These are phyloP conservation scores for Remorina albescens DNA, from an alignment of 2,797 vertebrate genomes.

Conservation along the genomic window DNA sequence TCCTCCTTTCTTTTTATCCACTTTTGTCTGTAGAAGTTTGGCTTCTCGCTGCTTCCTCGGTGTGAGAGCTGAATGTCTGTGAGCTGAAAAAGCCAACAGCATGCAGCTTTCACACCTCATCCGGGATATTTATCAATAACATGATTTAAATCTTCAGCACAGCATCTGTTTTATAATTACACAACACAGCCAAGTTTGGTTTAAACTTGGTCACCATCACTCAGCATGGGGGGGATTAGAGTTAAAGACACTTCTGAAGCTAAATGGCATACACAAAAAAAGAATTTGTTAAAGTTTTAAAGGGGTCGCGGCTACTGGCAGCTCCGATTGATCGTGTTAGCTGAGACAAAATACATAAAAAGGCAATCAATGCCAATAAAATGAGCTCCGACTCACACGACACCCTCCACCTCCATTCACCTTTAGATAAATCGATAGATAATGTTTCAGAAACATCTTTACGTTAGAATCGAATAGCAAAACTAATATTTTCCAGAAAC, in stretches of 20 bases:
- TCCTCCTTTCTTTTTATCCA: constrained; percentile 26
- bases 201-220: constrained; percentile 17
- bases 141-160: not conserved
- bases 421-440: constrained; percentile 40
- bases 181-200: not conserved
- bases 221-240: constrained; percentile 55
- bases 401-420: constrained; percentile 56
- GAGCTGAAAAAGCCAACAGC: constrained; percentile 1
- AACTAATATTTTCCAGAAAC: not conserved
- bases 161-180: not conserved
- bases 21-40: not conserved
- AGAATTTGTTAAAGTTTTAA: constrained; percentile 73
- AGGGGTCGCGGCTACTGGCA: constrained; percentile 53
- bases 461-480: not conserved
- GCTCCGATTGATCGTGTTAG: constrained; percentile 79
- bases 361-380: constrained; percentile 86
- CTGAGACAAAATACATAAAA: constrained; percentile 84
- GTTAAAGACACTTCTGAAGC: constrained; percentile 58
- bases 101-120: not conserved
- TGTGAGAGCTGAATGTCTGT: not conserved
- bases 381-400: constrained; percentile 76
- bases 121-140: too few species aligned
- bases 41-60: not conserved
- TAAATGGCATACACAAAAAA: constrained; percentile 51
- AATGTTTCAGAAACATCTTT: not conserved